These are phyloP conservation scores for Cydia splendana DNA, from an alignment of 1,140 invertebrate species.

Conservation along the genomic window DNA sequence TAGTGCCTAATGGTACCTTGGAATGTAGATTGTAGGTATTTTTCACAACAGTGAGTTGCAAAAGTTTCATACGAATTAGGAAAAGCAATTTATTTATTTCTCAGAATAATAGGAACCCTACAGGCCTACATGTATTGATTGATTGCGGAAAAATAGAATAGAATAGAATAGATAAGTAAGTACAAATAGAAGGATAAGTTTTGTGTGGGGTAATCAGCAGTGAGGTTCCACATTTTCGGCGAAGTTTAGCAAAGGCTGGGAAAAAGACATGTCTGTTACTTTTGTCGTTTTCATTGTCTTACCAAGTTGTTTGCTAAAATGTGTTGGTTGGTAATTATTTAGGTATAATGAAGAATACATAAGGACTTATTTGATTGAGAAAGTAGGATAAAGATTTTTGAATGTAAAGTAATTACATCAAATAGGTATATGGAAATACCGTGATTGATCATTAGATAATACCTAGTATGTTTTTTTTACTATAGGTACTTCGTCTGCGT, in stretches of 20 bases:
- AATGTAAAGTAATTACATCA: too few species aligned
- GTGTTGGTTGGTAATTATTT: too few species aligned
- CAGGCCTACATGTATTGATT: neutral
- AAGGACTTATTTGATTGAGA: too few species aligned
- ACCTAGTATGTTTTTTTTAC: too few species aligned
- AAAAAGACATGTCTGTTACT: neutral
- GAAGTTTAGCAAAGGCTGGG: neutral
- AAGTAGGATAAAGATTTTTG: too few species aligned
- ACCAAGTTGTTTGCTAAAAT: too few species aligned
- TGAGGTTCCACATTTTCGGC: neutral
- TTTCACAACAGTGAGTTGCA: neutral
- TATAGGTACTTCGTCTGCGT: too few species aligned
- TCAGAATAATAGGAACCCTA: neutral
- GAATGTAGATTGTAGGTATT: conserved; percentile 1
- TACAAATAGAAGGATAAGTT: neutral
- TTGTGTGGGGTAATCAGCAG: neutral
- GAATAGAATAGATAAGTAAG: too few species aligned
- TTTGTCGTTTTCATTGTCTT: too few species aligned
- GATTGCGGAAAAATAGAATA: neutral
- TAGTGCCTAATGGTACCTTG: conserved; percentile 3
- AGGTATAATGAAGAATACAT: too few species aligned
- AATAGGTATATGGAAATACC: too few species aligned
- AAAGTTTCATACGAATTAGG: conserved; percentile 17
- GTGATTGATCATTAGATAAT: too few species aligned
- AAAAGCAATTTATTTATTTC: conserved; percentile 12